These are phyloP conservation scores for Belonocnema kinseyi DNA, from an alignment of 1,140 invertebrate genomes.

Conservation along the genomic window DNA sequence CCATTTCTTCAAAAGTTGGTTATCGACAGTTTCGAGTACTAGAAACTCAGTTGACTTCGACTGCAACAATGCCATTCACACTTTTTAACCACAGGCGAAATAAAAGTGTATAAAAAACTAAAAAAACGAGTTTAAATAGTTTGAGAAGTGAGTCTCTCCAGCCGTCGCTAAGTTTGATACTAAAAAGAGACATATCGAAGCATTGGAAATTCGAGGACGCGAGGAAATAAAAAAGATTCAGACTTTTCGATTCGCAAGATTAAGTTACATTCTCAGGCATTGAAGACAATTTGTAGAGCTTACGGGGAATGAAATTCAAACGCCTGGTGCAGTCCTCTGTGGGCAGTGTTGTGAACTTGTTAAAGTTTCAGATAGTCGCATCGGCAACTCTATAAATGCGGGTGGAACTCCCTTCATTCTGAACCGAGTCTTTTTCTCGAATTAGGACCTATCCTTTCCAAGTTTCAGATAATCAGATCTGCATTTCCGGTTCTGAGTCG, in stretches of 20 bases:
- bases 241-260: slow-evolving; percentile 7
- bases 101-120: not conserved
- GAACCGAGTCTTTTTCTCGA: not conserved
- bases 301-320: not conserved
- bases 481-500: slow-evolving; percentile 74
- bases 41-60: not conserved
- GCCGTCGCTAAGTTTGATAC: not conserved
- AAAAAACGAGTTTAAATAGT: not conserved
- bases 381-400: slow-evolving; percentile 13
- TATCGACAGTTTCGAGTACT: slow-evolving; percentile 35
- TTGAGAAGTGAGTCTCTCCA: not conserved
- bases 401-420: not conserved
- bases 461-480: slow-evolving; percentile 61
- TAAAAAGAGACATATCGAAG: not conserved
- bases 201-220: slow-evolving; percentile 33
- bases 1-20: slow-evolving; percentile 4
- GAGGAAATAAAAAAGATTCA: slow-evolving; percentile 27
- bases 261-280: not conserved
- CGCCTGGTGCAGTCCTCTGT: slow-evolving; percentile 19
- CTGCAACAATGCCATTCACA: not conserved
- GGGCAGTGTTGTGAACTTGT: slow-evolving; percentile 19
- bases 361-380: slow-evolving; percentile 1
- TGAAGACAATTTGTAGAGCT: not conserved
- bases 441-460: not conserved
- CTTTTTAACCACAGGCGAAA: slow-evolving; percentile 9